Conservation (phyloP, 2,888 invertebrate genomes). For the Aspidiotus rigidus region DNA sequence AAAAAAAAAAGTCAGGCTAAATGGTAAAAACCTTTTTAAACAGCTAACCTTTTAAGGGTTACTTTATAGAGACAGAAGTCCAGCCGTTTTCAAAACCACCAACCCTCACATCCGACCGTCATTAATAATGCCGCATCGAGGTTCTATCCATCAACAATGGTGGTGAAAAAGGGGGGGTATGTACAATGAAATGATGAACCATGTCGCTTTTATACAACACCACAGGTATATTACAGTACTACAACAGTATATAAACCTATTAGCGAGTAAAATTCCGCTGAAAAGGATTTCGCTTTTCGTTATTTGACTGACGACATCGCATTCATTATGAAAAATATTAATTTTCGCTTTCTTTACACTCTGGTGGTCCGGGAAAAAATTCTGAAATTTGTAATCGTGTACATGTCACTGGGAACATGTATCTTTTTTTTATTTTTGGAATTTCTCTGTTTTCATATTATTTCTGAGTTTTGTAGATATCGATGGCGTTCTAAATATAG, state of each 20-base stretch:
- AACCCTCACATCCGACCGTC: conserved; percentile 2
- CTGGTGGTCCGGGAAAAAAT: too few relatives aligned
- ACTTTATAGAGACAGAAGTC: background rate
- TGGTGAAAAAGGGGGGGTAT: background rate
- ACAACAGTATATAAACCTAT: background rate
- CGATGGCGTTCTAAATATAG: too few relatives aligned
- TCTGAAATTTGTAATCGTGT: too few relatives aligned
- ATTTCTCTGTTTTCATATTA: too few relatives aligned
- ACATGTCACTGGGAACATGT: too few relatives aligned
- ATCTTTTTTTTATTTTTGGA: too few relatives aligned
- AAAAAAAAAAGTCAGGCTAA: background rate
- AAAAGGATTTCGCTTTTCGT: background rate
- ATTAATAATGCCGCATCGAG: background rate
- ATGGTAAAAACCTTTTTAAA: conserved; percentile 3
- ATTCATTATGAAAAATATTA: too few relatives aligned
- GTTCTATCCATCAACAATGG: background rate
- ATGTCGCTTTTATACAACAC: background rate
- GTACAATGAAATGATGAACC: background rate
- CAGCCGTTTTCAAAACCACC: conserved; percentile 2
- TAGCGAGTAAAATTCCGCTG: background rate
- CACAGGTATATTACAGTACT: background rate
- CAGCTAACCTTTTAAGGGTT: conserved; percentile 4
- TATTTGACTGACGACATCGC: too few relatives aligned
- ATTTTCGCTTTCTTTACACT: too few relatives aligned
- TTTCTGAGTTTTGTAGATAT: too few relatives aligned